Conservation (phyloP, 2,113 vertebrate species). For the Heterotis niloticus region DNA sequence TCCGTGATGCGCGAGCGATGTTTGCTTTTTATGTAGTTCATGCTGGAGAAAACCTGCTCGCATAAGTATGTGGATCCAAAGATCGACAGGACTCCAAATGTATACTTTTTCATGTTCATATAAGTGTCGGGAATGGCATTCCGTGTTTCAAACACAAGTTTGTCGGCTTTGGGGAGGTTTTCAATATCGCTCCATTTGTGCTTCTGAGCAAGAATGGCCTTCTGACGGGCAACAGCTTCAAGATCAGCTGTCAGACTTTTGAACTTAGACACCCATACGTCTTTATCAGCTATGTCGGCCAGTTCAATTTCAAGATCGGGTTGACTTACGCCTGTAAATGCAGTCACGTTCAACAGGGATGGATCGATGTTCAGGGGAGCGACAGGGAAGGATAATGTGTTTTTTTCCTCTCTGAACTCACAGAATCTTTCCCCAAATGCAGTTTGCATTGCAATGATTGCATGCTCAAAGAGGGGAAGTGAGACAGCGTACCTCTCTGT, state of each 20-base stretch:
- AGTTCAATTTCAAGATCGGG: constrained; percentile 21
- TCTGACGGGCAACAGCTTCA: constrained; percentile 43
- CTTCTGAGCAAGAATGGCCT: constrained; percentile 22
- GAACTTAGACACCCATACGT: constrained; percentile 44
- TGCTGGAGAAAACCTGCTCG: too few relatives aligned
- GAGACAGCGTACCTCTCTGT: too few relatives aligned
- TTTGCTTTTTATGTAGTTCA: constrained; percentile 24
- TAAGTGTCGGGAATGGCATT: too few relatives aligned
- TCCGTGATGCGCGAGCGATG: constrained; percentile 10
- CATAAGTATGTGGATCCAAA: constrained; percentile 23
- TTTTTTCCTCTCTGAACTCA: constrained; percentile 27
- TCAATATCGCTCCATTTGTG: constrained; percentile 36
- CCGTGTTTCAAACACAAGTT: constrained; percentile 32
- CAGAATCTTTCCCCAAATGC: neutral
- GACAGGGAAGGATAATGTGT: constrained; percentile 23
- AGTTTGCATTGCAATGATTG: neutral
- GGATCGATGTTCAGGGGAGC: constrained; percentile 6
- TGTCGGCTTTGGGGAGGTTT: constrained; percentile 25
- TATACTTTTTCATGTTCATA: constrained; percentile 19
- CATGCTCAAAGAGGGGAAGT: constrained; percentile 17
- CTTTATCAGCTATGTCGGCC: constrained; percentile 32
- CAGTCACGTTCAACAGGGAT: constrained; percentile 10
- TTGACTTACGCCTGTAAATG: constrained; percentile 16
- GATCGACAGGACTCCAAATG: constrained; percentile 29
- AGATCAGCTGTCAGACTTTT: constrained; percentile 36